These are phyloP conservation scores for Psittacula cyanocephala DNA, from an alignment of 2,113 vertebrate genomes.

Conservation along the genomic window DNA sequence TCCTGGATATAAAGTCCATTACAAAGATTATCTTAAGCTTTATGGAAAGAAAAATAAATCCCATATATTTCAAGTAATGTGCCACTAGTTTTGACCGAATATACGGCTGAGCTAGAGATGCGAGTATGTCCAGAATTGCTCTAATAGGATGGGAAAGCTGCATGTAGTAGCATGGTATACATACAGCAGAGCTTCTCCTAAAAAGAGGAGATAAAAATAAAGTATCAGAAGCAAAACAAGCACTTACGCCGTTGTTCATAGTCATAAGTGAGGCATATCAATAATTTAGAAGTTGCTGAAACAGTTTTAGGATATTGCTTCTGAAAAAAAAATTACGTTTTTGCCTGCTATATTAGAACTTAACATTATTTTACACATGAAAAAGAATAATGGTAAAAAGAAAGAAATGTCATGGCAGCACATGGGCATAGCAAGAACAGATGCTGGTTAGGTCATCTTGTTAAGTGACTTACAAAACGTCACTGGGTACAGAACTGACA, in stretches of 20 bases:
- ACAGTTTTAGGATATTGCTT: neutral
- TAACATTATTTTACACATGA: neutral
- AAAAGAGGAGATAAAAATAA: neutral
- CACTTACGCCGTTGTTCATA: neutral
- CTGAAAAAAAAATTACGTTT: neutral
- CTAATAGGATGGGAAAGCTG: neutral
- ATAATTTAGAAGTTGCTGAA: neutral
- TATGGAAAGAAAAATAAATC: neutral
- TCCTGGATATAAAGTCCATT: neutral
- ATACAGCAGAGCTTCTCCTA: neutral
- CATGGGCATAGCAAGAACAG: neutral
- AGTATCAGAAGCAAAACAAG: neutral
- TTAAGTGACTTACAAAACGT: conserved; percentile 19
- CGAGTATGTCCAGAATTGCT: neutral
- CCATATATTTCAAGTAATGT: neutral
- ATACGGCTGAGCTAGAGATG: neutral
- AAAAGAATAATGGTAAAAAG: neutral
- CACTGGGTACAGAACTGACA: conserved; percentile 37
- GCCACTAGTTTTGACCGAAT: neutral
- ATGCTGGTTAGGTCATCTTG: conserved; percentile 54
- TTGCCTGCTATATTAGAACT: neutral
- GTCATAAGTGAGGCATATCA: neutral
- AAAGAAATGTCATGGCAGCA: neutral
- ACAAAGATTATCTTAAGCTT: neutral
- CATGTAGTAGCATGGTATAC: neutral